A percentile compares a stretch with the other conserved stretches of the same genome.
Conservation (phyloP, 2,113 vertebrate genomes). For the Rhinopomastus cyanomelas region DNA sequence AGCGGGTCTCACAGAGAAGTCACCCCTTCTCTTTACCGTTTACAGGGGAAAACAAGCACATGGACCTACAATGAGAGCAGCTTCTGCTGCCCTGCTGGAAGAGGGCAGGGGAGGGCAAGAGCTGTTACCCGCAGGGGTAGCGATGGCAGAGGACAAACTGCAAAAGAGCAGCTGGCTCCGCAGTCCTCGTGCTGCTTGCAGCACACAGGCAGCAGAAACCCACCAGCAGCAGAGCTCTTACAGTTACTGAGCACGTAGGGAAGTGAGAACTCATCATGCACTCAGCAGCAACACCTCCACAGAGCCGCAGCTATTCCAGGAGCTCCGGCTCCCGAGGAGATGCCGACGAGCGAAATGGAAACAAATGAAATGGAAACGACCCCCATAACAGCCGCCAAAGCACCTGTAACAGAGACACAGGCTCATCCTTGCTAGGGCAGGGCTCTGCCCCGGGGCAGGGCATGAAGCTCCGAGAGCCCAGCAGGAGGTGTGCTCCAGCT, state of each 20-base stretch:
- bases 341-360: rapidly evolving
- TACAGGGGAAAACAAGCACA: background rate
- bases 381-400: background rate
- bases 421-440: rapidly evolving
- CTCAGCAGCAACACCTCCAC: background rate
- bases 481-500: background rate
- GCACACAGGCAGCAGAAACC: background rate
- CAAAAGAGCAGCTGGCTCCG: background rate
- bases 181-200: background rate
- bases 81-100: background rate
- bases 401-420: background rate
- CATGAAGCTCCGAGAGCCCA: background rate
- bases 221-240: background rate
- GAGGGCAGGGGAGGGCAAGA: background rate
- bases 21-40: background rate
- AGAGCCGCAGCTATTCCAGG: background rate
- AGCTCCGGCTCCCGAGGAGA: background rate
- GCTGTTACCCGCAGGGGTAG: background rate
- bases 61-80: rapidly evolving
- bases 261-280: background rate
- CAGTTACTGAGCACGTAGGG: background rate
- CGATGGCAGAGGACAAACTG: background rate
- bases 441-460: background rate
- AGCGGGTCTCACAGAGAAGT: background rate
- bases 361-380: too few species aligned